Evolutionary conservation across 23 tunicate genomes (phyloP), one percentile per base, ranked within the genome.

Genomic region (Halocynthia aurantium): DNA sequence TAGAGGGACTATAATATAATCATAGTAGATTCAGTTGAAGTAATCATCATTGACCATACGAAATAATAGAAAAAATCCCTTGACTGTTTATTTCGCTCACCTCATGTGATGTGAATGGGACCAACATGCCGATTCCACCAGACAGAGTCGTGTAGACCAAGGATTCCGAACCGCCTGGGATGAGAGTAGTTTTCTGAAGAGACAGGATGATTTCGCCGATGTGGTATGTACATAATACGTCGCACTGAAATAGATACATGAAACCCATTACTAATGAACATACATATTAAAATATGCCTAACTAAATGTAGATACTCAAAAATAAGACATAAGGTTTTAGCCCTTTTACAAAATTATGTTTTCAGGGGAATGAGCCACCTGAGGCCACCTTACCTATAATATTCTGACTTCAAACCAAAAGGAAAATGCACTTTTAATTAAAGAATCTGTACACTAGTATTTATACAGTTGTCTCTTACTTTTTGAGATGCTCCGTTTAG

Each of bases 401-500:
- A 11, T 19, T 2, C 49, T 22, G 13, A 22, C 22, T 15, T 68
- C 72, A 18, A 12, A 68, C 72, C 49, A 15, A n/a, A 11, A 15
- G 20, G 31, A 20, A 19, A 18, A 68, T 22, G 31, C 12, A 68
- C 19, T 15, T 20, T 15, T 18, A n/a, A 15, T 18, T 18, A 5
- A 68, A n/a, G 22, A 19, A 19, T 0, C 12, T 18, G 49, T 68
- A 18, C n/a, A 60, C 4, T 2, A 15, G 64, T 60, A 60, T 18
- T 68, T 18, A 13, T 67, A 68, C 72, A 18, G 19, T 68, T n/a
- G 13, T 12, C 69, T 31, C 76, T 21, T 22, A 88, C 99, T 62
- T 94, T 94, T 70, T 94, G 99, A 74, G 91, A 87, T 20, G 95
- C 94, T 12, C 99, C 99, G 50, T 82, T 94, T 71, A 94, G 84